A percentile compares a stretch with the other conserved stretches of the same genome.
Evolutionary conservation across 2,888 invertebrate species (phyloP).

Genomic region (Drosophila melanosoma): DNA sequence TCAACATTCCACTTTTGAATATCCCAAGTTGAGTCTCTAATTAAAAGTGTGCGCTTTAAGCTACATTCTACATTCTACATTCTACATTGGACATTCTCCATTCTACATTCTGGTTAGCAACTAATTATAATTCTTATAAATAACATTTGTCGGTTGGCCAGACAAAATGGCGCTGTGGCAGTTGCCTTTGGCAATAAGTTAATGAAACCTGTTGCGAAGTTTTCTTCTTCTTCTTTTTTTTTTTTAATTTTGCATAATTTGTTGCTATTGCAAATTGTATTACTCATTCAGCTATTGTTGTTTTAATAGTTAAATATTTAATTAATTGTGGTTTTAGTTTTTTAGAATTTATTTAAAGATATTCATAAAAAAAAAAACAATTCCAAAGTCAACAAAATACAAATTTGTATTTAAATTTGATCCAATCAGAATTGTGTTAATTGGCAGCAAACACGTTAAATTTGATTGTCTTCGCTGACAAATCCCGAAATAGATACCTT

Average conservation of each 20-base stretch:
- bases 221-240: neutral
- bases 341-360: too few species aligned
- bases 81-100: constrained; percentile 40
- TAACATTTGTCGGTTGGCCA: constrained; percentile 21
- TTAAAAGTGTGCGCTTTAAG: constrained; percentile 54
- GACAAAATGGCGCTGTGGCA: constrained; percentile 50
- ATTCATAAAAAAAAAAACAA: constrained; percentile 62
- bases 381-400: constrained; percentile 45
- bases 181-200: constrained; percentile 42
- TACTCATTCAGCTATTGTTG: constrained; percentile 38
- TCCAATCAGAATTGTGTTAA: constrained; percentile 17
- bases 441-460: constrained; percentile 33
- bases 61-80: constrained; percentile 38
- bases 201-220: constrained; percentile 58
- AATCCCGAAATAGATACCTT: constrained; percentile 3
- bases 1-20: neutral
- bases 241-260: neutral
- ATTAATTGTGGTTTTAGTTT: constrained; percentile 38
- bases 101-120: constrained; percentile 55
- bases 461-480: neutral
- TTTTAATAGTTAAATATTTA: constrained; percentile 28
- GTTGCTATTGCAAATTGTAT: constrained; percentile 15
- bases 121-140: constrained; percentile 67
- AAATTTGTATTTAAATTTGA: constrained; percentile 25
- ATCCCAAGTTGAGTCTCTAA: constrained; percentile 37